Evolutionary conservation across 2,797 vertebrate species (phyloP), one percentile per base, ranked within the genome.

Genomic region (Pantherophis alleghaniensis): DNA sequence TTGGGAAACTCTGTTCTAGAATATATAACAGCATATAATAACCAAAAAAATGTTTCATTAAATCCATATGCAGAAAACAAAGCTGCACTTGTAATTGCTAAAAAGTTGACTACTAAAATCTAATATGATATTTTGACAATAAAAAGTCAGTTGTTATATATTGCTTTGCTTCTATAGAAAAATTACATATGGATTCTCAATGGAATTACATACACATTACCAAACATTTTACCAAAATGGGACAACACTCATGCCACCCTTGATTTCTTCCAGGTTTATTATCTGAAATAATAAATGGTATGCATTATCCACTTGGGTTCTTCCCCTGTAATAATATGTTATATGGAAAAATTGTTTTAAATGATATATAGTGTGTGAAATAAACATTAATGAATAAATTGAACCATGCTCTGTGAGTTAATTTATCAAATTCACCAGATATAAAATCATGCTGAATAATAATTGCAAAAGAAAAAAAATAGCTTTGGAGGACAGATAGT

Each of bases 401-500:
- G 61, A 12, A 87, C 7, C 13, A 32, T 69, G 56, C 20, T 24
- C 37, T 89, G 59, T 92, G 94, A 56, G 18, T 11, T 5, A 55
- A 60, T 87, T 56, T 94, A 92, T 20, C 92, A 4, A 56, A n/a
- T 20, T 37, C 20, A 74, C 57, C 1, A 53, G 37, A 0, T 24
- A 53, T 0, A 87, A 74, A 57, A 1, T 90, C 57, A 90, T 87
- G 91, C 4, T 59, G 92, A 91, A 90, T 87, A 89, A 32, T 92
- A 93, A 95, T 10, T 56, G n/a, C 55, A 37, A 56, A 18, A 63
- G 89, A 60, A 0, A 9, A 55, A 7, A 53, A 55, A 66, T 86
- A 56, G 91, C 91, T 95, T 94, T 94, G 95, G 92, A 96, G 96
- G 96, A 96, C 92, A 89, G 90, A 90, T 92, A 94, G 94, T 90